Evolutionary conservation across 2,113 vertebrate species (phyloP).

Genomic region (Myiagra hebetior): DNA sequence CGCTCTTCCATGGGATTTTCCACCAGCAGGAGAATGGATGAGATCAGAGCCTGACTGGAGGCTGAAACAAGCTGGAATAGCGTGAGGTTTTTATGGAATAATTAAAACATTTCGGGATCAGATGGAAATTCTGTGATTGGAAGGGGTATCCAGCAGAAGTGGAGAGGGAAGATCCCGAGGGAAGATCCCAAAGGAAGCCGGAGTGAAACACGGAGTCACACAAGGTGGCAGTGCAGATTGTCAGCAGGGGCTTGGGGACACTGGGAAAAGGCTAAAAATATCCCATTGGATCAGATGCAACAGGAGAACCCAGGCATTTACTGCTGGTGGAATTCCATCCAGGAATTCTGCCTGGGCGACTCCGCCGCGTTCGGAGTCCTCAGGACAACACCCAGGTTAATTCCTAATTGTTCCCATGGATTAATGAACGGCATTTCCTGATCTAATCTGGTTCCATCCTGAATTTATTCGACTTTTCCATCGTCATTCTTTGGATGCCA

Average conservation of each 20-base stretch:
- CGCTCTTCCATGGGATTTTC: neutral
- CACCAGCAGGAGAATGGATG: neutral
- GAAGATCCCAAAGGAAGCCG: rapidly evolving
- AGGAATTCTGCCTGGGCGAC: neutral
- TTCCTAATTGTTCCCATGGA: neutral
- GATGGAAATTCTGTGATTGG: neutral
- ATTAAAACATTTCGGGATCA: neutral
- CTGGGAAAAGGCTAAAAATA: neutral
- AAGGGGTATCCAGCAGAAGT: neutral
- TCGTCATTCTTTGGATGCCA: rapidly evolving
- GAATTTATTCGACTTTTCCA: neutral
- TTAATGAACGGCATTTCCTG: neutral
- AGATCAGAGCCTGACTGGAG: neutral
- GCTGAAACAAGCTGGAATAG: neutral
- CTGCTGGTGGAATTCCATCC: rapidly evolving
- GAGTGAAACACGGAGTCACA: neutral
- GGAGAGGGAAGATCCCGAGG: neutral
- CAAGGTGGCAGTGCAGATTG: constrained; percentile 65
- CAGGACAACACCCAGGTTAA: rapidly evolving
- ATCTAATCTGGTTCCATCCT: rapidly evolving
- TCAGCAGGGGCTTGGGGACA: neutral
- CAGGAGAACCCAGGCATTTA: neutral
- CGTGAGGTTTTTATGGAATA: neutral
- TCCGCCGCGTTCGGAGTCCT: rapidly evolving
- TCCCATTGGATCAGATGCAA: neutral